Conservation (phyloP, 2,888 invertebrate genomes). For the Euplagia quadripunctaria region DNA sequence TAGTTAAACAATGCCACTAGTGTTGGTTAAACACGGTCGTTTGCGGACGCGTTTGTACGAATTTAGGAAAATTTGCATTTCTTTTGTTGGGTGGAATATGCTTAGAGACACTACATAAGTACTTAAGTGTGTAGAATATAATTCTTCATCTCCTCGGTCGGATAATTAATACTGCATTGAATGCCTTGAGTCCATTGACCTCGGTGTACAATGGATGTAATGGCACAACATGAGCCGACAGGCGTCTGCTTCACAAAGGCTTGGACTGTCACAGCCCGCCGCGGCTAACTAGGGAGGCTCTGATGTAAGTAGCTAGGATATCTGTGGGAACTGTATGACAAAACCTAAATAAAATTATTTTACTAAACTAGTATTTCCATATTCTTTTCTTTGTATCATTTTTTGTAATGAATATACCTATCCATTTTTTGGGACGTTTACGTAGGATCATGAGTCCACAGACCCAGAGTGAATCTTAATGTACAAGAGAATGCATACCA, state of each 20-base stretch:
- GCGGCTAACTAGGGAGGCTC: slow-evolving; percentile 59
- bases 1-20: too few species aligned
- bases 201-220: slow-evolving; percentile 69
- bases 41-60: too few species aligned
- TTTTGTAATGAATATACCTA: too few species aligned
- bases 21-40: too few species aligned
- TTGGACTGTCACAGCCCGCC: slow-evolving; percentile 65
- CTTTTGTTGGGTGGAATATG: too few species aligned
- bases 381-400: too few species aligned
- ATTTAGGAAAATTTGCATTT: too few species aligned
- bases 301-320: slow-evolving; percentile 55
- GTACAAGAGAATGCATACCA: too few species aligned
- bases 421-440: too few species aligned
- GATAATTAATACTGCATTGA: slow-evolving; percentile 61
- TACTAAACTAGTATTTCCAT: too few species aligned
- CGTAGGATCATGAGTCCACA: too few species aligned
- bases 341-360: not conserved
- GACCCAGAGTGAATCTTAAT: too few species aligned
- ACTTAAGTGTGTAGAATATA: slow-evolving; percentile 26
- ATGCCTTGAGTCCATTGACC: slow-evolving; percentile 64
- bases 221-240: slow-evolving; percentile 66
- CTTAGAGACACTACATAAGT: not conserved
- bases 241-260: slow-evolving; percentile 66
- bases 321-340: slow-evolving; percentile 4
- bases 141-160: slow-evolving; percentile 28